Evolutionary conservation across 2,797 vertebrate genomes (phyloP), one percentile per base, ranked within the genome.

Genomic region (Picus viridis): DNA sequence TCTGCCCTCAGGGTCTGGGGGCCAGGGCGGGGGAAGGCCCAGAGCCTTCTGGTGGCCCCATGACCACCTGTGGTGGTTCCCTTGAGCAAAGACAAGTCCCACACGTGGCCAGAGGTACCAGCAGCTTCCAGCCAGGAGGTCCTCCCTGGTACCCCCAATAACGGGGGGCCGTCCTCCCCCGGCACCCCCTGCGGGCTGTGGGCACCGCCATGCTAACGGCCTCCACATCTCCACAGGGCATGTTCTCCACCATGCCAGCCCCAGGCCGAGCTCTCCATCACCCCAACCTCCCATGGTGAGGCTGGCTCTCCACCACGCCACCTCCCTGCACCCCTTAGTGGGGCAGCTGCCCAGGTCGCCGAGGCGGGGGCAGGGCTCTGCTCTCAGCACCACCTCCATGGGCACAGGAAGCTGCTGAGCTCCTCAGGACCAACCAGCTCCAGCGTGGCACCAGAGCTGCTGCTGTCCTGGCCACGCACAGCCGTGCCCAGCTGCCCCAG

Each of bases 401-500:
- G 69, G n/a, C 62, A 16, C 53, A 16, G 4, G 2, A 3, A 39
- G 58, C 34, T 17, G 47, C 16, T 4, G 39, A 24, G 26, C 19
- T 63, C 39, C 62, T 18, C 13, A 65, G 63, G 27, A 41, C 61
- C 64, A 71, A 29, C 16, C 2, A 4, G 22, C 34, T 54, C 65
- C 26, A 10, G 4, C 23, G 23, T 51, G 49, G 22, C 53, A 54
- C 53, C 26, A 16, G 14, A 13, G 81, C 12, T 19, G 53, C 16
- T 1, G 29, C 7, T 7, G 9, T 10, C 29, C 75, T 2, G 22
- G 32, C 20, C 4, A 5, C 0, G 6, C 7, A 6, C 0, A 2
- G 34, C 43, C 32, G 29, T 51, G 62, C 45, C 32, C 1, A 10
- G 53, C 53, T 29, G 15, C 36, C 22, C 72, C 39, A 10, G 62